Conservation (phyloP, 2,888 invertebrate genomes). For the Ypsolopha scabrella region DNA sequence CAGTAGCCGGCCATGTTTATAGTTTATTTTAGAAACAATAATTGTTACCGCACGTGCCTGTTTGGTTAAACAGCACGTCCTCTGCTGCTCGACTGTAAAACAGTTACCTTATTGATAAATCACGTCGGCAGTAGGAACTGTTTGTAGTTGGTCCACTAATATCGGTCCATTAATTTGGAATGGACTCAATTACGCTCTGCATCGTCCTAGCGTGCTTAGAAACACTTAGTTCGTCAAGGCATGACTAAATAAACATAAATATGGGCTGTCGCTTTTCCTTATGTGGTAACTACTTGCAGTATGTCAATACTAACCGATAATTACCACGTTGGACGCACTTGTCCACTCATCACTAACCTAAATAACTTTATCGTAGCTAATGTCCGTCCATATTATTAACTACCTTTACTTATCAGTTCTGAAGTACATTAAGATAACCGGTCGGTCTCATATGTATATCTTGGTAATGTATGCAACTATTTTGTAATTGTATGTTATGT, state of each 20-base stretch:
- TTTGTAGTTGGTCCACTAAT: constrained; percentile 7
- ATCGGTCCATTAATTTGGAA: constrained; percentile 7
- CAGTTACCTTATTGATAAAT: constrained; percentile 13
- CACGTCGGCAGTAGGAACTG: constrained; percentile 7
- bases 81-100: constrained; percentile 17
- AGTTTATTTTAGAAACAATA: constrained; percentile 56
- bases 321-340: background rate
- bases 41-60: constrained; percentile 55
- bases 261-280: background rate
- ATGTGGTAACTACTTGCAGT: background rate
- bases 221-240: background rate
- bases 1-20: constrained; percentile 31
- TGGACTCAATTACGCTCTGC: background rate
- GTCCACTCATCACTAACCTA: constrained; percentile 21
- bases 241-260: too few species aligned
- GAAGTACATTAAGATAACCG: too few species aligned
- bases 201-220: background rate
- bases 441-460: too few species aligned
- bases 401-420: constrained; percentile 5
- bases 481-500: too few species aligned
- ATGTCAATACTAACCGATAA: background rate
- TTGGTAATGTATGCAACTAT: too few species aligned
- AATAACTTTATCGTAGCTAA: constrained; percentile 41
- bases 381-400: constrained; percentile 28
- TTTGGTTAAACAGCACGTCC: constrained; percentile 46